These are phyloP conservation scores for Slavum lentiscoides DNA, from an alignment of 2,888 invertebrate genomes.

Conservation along the genomic window DNA sequence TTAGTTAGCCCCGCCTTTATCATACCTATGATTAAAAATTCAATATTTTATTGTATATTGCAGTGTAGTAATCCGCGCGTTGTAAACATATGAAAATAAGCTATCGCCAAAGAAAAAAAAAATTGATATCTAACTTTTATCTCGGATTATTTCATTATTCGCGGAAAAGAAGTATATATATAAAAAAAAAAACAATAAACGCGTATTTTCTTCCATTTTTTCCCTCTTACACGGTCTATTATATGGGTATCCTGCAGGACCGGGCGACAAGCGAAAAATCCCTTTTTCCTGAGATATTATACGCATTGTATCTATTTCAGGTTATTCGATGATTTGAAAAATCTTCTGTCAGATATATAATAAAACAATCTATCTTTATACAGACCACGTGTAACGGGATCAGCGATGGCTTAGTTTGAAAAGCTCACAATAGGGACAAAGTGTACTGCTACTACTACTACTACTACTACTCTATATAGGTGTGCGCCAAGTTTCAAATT, in stretches of 20 bases:
- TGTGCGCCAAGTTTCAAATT: constrained; percentile 43
- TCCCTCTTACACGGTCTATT: too few species aligned
- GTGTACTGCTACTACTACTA: not conserved
- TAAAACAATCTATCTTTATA: not conserved
- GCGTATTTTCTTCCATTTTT: not conserved
- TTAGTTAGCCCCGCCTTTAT: too few species aligned
- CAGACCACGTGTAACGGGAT: constrained; percentile 22
- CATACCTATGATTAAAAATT: too few species aligned
- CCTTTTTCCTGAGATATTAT: not conserved
- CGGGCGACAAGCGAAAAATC: not conserved
- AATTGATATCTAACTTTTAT: too few species aligned
- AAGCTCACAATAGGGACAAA: constrained; percentile 10
- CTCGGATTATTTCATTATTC: too few species aligned
- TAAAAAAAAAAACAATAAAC: too few species aligned
- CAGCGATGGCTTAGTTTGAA: not conserved
- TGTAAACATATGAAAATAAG: too few species aligned
- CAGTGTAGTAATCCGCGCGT: too few species aligned
- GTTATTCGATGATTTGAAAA: constrained; percentile 28
- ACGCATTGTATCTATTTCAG: constrained; percentile 3
- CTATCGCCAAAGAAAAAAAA: too few species aligned
- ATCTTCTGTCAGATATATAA: constrained; percentile 6
- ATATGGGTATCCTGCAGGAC: not conserved
- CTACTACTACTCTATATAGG: not conserved
- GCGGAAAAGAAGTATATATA: too few species aligned
- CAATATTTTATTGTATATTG: too few species aligned